Percentiles rank a stretch among this genome's conserved stretches.
Conservation (phyloP, 2,797 vertebrate genomes). For the Cynodonichthys magdalenae region DNA sequence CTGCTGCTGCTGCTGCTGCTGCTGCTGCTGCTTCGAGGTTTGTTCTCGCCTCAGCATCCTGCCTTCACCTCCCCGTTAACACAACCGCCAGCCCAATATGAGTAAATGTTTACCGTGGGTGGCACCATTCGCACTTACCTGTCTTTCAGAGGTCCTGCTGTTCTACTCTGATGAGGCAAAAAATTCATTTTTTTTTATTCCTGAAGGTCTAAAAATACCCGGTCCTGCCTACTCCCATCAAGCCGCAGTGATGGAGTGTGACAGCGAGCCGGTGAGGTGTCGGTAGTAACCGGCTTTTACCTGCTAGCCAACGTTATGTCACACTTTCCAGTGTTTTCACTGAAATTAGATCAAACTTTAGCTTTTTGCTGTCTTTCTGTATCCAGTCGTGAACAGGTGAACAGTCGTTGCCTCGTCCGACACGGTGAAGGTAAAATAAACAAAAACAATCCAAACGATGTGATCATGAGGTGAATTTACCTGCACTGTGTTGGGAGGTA, state of each 20-base stretch:
- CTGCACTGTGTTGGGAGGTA: background rate
- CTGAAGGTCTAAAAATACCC: constrained; percentile 40
- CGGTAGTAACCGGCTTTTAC: constrained; percentile 37
- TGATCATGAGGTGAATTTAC: too few relatives aligned
- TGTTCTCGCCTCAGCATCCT: background rate
- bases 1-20: constrained; percentile 14
- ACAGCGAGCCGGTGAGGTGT: constrained; percentile 35
- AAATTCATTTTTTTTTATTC: constrained; percentile 25
- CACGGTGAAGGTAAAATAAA: background rate
- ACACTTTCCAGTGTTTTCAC: background rate
- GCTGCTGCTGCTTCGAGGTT: constrained; percentile 21
- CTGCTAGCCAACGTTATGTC: constrained; percentile 49
- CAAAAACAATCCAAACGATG: too few relatives aligned
- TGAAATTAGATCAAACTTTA: constrained; percentile 6
- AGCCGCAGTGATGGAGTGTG: constrained; percentile 36
- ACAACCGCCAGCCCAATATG: background rate
- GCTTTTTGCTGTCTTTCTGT: background rate
- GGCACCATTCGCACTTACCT: constrained; percentile 17
- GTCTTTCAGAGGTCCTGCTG: constrained; percentile 21
- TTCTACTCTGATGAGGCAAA: constrained; percentile 16
- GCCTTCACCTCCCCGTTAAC: constrained; percentile 10
- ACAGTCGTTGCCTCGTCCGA: too few relatives aligned
- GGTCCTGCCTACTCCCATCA: constrained; percentile 28
- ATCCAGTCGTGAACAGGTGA: background rate
- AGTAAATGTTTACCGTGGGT: constrained; percentile 11